These are phyloP conservation scores for Cerastoderma edule DNA, from an alignment of 2,888 invertebrate genomes.

Conservation along the genomic window DNA sequence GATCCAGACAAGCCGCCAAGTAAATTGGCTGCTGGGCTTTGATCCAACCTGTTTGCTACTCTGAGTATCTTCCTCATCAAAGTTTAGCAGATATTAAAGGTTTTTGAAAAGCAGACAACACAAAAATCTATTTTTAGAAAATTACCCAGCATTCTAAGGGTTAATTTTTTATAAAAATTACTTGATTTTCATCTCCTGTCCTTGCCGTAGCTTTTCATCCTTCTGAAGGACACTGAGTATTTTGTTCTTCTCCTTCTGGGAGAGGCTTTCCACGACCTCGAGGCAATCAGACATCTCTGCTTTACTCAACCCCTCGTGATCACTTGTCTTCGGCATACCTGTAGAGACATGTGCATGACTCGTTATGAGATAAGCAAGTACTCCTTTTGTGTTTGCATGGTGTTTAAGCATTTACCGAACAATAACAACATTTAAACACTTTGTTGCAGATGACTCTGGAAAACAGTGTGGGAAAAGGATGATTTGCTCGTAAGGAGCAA, in stretches of 20 bases:
- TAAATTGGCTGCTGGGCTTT: too few relatives aligned
- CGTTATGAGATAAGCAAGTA: background rate
- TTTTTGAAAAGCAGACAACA: too few relatives aligned
- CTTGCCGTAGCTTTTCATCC: slow-evolving; percentile 73
- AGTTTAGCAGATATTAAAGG: too few relatives aligned
- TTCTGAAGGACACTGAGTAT: slow-evolving; percentile 76
- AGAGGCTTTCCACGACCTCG: slow-evolving; percentile 63
- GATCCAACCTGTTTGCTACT: too few relatives aligned
- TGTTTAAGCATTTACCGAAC: background rate
- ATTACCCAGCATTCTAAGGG: background rate
- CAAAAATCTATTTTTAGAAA: too few relatives aligned
- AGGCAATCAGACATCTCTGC: slow-evolving; percentile 52
- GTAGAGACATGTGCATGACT: background rate
- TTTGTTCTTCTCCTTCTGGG: slow-evolving; percentile 72
- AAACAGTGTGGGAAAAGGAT: too few relatives aligned
- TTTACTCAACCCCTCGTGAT: slow-evolving; percentile 2
- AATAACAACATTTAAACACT: background rate
- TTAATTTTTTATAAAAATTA: slow-evolving; percentile 34
- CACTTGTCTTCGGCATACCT: slow-evolving; percentile 8
- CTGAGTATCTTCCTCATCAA: too few relatives aligned
- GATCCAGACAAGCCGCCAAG: too few relatives aligned
- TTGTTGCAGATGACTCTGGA: too few relatives aligned
- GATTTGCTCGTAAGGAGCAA: background rate
- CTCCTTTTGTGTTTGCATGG: background rate
- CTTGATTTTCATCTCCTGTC: slow-evolving; percentile 73